phyloP scores from a whole-genome alignment of 2,888 invertebrate species.

The Apamea crenata region DNA sequence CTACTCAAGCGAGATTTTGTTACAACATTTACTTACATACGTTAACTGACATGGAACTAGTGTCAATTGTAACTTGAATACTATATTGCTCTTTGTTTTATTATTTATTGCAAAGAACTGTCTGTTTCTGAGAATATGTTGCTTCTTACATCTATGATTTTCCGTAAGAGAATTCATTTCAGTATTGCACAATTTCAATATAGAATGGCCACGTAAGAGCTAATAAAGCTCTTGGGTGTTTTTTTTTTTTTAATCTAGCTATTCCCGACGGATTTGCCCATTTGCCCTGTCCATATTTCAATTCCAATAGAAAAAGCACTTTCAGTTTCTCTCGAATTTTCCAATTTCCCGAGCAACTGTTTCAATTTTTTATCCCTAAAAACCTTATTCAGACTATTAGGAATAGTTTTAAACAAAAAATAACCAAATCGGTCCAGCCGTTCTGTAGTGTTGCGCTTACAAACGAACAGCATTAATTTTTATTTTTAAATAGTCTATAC shows the following conservation, averaged over 20 bases:
- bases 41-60: slow-evolving; percentile 30
- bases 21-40: slow-evolving; percentile 59
- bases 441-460: not conserved
- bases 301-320: not conserved
- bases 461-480: not conserved
- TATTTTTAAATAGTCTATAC: too few relatives aligned
- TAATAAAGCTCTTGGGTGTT: not conserved
- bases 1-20: slow-evolving; percentile 53
- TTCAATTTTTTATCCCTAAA: not conserved
- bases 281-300: not conserved
- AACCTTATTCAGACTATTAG: not conserved
- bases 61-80: slow-evolving; percentile 40
- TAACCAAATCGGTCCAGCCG: not conserved
- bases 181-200: not conserved
- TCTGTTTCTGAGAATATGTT: not conserved
- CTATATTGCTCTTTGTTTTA: slow-evolving; percentile 37
- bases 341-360: too few relatives aligned
- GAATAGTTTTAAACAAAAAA: not conserved
- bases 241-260: too few relatives aligned
- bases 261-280: too few relatives aligned
- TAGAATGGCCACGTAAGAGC: not conserved
- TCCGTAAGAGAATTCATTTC: not conserved
- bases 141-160: not conserved
- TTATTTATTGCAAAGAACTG: slow-evolving; percentile 21
- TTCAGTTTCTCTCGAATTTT: not conserved